Conservation (phyloP, 2,797 vertebrate genomes). For the Acanthopagrus latus region DNA sequence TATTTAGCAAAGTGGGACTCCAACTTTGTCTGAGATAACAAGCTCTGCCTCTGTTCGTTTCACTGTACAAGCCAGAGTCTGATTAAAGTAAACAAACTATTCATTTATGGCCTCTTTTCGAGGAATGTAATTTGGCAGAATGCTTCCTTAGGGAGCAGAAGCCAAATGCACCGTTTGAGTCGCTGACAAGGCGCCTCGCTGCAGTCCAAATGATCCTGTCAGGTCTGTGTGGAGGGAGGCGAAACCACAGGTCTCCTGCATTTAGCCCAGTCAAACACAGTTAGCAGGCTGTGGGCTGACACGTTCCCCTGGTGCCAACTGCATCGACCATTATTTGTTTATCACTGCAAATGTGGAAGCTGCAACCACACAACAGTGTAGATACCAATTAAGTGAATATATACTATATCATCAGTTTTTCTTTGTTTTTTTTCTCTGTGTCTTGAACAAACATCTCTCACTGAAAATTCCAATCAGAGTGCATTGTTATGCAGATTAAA, state of each 20-base stretch:
- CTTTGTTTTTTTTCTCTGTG: background rate
- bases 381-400: constrained; percentile 57
- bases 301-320: constrained; percentile 26
- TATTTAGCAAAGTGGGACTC: constrained; percentile 44
- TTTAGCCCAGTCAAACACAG: constrained; percentile 62
- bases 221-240: constrained; percentile 48
- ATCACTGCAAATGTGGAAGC: constrained; percentile 16
- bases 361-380: background rate
- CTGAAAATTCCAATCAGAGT: background rate
- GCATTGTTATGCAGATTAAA: background rate
- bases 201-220: constrained; percentile 62
- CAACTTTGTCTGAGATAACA: constrained; percentile 44
- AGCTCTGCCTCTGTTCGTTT: constrained; percentile 20
- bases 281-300: constrained; percentile 30
- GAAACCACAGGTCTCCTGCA: constrained; percentile 62
- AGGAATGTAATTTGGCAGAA: constrained; percentile 61
- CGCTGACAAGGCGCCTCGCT: constrained; percentile 42
- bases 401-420: background rate
- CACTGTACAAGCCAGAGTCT: constrained; percentile 23
- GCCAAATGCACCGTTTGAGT: constrained; percentile 50
- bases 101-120: constrained; percentile 45
- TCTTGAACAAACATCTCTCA: background rate
- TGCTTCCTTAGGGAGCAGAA: constrained; percentile 53
- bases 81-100: constrained; percentile 64
- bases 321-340: constrained; percentile 48